These are phyloP conservation scores for Drosophila anceps DNA, from an alignment of 2,888 invertebrate species.

Conservation along the genomic window DNA sequence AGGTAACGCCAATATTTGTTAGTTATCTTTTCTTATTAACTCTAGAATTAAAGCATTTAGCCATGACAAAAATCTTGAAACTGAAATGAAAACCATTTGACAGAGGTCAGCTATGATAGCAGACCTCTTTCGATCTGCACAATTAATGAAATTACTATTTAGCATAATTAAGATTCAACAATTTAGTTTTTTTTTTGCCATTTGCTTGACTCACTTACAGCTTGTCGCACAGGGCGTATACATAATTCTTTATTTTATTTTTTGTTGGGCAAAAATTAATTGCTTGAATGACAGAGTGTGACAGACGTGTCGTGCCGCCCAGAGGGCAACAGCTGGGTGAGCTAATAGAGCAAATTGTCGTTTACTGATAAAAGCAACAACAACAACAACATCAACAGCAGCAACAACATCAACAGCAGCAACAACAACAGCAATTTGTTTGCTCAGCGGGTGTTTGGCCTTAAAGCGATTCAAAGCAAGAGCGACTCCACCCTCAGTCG, in stretches of 20 bases:
- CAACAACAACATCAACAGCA: too few relatives aligned
- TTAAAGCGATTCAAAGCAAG: conserved; percentile 44
- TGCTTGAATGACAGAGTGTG: conserved; percentile 28
- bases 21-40: neutral
- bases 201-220: conserved; percentile 13
- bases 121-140: conserved; percentile 6
- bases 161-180: conserved; percentile 47
- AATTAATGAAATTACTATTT: conserved; percentile 33
- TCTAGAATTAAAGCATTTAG: neutral
- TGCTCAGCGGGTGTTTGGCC: conserved; percentile 45
- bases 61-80: conserved; percentile 8
- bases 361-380: conserved; percentile 35
- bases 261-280: conserved; percentile 60
- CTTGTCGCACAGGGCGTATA: conserved; percentile 65
- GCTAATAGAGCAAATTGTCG: conserved; percentile 70
- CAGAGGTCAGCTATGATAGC: conserved; percentile 21
- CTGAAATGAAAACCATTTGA: conserved; percentile 37
- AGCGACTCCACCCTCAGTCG: conserved; percentile 27
- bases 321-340: conserved; percentile 65
- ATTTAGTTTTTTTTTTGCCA: conserved; percentile 45
- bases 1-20: neutral
- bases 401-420: too few relatives aligned
- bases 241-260: conserved; percentile 49
- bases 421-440: conserved; percentile 13
- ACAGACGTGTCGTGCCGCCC: conserved; percentile 22